A percentile compares a stretch with the other conserved stretches of the same genome.
phyloP scores from a whole-genome alignment of 2,797 vertebrate genomes.

The Propithecus deckenii region DNA sequence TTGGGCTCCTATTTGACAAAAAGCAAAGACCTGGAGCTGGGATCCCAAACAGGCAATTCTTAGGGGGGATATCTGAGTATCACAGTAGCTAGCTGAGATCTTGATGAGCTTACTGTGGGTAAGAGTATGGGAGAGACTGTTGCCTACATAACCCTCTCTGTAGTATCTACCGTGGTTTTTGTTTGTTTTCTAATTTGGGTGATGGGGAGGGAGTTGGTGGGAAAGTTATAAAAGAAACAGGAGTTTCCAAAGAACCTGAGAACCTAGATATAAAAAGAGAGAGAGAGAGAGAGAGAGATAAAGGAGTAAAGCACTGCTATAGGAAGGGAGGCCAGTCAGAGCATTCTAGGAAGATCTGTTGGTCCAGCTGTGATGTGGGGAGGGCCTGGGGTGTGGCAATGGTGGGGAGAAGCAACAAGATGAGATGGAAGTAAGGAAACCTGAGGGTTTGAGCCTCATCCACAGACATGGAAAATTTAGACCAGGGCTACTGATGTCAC shows the following conservation, averaged over 20 bases:
- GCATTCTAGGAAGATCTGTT: neutral
- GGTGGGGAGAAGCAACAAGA: neutral
- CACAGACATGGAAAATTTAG: neutral
- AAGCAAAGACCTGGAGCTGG: neutral
- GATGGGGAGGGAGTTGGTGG: neutral
- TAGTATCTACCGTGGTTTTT: neutral
- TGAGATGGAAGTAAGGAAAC: neutral
- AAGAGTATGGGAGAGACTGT: neutral
- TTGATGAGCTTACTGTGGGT: neutral
- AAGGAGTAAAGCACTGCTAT: neutral
- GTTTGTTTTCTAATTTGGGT: neutral
- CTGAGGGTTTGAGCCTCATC: neutral
- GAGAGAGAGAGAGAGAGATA: neutral
- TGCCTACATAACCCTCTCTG: neutral
- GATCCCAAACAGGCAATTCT: neutral
- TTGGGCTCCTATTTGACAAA: neutral
- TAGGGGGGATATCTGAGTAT: neutral
- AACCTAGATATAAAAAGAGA: neutral
- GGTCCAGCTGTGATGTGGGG: neutral
- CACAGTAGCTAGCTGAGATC: neutral
- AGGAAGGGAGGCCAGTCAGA: neutral
- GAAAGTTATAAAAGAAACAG: slow-evolving; percentile 26
- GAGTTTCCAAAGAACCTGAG: neutral
- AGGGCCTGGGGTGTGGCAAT: neutral
- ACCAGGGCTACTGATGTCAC: neutral